These are phyloP conservation scores for Himalopsyche japonica DNA, from an alignment of 2,888 invertebrate genomes.

Conservation along the genomic window DNA sequence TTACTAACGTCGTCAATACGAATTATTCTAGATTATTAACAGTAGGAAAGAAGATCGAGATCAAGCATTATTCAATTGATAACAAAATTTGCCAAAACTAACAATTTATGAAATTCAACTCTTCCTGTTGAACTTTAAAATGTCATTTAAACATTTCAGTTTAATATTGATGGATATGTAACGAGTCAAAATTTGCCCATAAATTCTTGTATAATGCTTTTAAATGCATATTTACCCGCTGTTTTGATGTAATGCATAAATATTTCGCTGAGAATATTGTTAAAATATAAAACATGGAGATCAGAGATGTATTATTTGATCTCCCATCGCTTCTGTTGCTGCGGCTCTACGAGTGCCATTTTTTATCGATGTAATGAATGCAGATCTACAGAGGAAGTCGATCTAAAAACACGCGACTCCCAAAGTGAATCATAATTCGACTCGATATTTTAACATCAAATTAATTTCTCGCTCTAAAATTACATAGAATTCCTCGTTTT, in stretches of 20 bases:
- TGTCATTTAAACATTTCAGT: not conserved
- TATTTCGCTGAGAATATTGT: not conserved
- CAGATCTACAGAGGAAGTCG: too few relatives aligned
- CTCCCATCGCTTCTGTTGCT: not conserved
- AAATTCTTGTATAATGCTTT: conserved; percentile 6
- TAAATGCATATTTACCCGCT: not conserved
- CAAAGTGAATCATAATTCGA: too few relatives aligned
- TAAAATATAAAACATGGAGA: not conserved
- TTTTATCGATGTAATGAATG: not conserved
- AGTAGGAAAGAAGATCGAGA: too few relatives aligned
- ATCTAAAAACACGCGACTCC: too few relatives aligned
- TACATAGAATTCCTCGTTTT: too few relatives aligned
- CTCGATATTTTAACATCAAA: too few relatives aligned
- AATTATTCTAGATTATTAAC: too few relatives aligned
- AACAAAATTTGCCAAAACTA: too few relatives aligned
- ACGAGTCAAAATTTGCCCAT: conserved; percentile 16
- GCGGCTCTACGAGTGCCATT: not conserved
- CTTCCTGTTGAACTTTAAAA: not conserved
- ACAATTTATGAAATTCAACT: too few relatives aligned
- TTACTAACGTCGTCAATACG: too few relatives aligned
- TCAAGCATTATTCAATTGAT: too few relatives aligned
- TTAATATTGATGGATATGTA: not conserved
- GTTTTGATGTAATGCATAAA: not conserved
- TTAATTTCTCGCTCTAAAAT: too few relatives aligned
- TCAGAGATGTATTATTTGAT: not conserved